Evolutionary conservation across 2,797 vertebrate species (phyloP).

Genomic region (Rhinoraja longicauda): DNA sequence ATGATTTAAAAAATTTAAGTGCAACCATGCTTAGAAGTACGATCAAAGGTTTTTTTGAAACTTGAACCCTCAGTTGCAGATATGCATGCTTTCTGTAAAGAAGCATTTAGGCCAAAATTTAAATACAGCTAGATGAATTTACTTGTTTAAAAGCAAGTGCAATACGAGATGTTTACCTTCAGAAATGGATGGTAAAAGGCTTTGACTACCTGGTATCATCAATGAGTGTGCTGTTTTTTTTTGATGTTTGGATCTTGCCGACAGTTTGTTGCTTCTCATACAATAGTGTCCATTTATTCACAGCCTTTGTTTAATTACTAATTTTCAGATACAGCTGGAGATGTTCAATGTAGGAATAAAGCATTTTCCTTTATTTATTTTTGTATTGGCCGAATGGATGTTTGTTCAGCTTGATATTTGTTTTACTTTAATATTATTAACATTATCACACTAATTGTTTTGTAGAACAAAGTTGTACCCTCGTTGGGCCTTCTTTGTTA

Average conservation of each 20-base stretch:
- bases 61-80: background rate
- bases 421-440: conserved; percentile 47
- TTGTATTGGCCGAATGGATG: conserved; percentile 48
- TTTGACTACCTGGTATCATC: conserved; percentile 55
- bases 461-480: conserved; percentile 46
- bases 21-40: background rate
- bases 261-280: conserved; percentile 53
- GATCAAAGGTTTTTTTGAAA: background rate
- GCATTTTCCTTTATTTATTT: conserved; percentile 48
- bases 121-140: conserved; percentile 47
- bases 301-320: conserved; percentile 51
- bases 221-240: conserved; percentile 47
- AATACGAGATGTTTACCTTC: conserved; percentile 57
- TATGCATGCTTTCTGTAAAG: background rate
- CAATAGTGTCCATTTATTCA: conserved; percentile 58
- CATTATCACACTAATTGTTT: conserved; percentile 53
- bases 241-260: conserved; percentile 51
- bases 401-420: conserved; percentile 47
- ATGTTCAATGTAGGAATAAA: conserved; percentile 50
- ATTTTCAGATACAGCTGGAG: conserved; percentile 57
- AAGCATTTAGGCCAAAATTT: conserved; percentile 43
- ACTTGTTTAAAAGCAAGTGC: conserved; percentile 43
- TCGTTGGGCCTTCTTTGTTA: conserved; percentile 50
- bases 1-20: background rate
- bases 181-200: conserved; percentile 56